A percentile compares a stretch with the other conserved stretches of the same genome.
These are phyloP conservation scores for Malthinus seriepunctatus DNA, from an alignment of 2,888 invertebrate species.

Conservation along the genomic window DNA sequence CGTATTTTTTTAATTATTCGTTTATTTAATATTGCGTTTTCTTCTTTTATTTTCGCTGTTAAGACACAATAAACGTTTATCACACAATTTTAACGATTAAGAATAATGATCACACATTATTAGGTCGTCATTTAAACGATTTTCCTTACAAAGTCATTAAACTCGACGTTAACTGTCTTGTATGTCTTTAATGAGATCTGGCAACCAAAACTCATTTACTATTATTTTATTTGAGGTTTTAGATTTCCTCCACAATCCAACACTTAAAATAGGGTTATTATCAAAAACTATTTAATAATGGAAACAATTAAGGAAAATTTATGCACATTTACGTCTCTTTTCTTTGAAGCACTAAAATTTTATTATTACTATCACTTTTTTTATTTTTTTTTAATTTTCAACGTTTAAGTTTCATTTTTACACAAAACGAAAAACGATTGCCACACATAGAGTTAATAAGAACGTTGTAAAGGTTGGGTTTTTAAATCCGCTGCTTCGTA, in stretches of 20 bases:
- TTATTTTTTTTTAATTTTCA: too few species aligned
- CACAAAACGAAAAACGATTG: neutral
- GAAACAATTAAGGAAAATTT: neutral
- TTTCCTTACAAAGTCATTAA: constrained; percentile 29
- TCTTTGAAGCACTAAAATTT: too few species aligned
- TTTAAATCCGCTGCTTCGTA: constrained; percentile 22
- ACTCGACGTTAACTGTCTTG: constrained; percentile 30
- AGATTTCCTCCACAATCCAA: constrained; percentile 19
- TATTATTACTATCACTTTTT: too few species aligned
- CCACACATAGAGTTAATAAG: constrained; percentile 8
- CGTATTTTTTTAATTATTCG: neutral
- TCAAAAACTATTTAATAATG: neutral
- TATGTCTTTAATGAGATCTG: constrained; percentile 29
- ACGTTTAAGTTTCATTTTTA: too few species aligned
- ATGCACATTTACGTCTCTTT: too few species aligned
- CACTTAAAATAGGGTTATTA: constrained; percentile 21
- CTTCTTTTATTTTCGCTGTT: constrained; percentile 16
- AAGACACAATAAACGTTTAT: constrained; percentile 28
- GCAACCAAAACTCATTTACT: constrained; percentile 28
- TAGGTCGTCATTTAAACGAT: constrained; percentile 33
- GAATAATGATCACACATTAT: constrained; percentile 32
- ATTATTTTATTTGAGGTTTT: constrained; percentile 24
- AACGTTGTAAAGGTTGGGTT: neutral
- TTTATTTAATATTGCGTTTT: constrained; percentile 13
- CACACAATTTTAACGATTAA: constrained; percentile 30